A percentile compares a stretch with the other conserved stretches of the same genome.
These are phyloP conservation scores for Trissoscelio sp. DNA, from an alignment of 2,888 invertebrate genomes.

Conservation along the genomic window DNA sequence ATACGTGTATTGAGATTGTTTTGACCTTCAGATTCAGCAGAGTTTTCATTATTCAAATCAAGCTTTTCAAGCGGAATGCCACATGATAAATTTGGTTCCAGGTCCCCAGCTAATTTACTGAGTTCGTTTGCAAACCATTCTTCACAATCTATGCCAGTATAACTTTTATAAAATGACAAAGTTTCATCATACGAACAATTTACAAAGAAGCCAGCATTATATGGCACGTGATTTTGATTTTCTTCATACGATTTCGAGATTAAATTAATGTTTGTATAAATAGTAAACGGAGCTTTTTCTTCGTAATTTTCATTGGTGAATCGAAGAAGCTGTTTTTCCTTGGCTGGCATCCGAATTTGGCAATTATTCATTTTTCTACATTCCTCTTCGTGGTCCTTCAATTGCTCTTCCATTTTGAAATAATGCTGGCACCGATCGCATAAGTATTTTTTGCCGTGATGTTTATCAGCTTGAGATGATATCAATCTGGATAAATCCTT, in stretches of 20 bases:
- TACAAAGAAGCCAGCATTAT: background rate
- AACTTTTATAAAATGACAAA: background rate
- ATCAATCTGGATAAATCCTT: background rate
- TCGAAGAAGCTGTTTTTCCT: background rate
- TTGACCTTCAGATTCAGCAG: background rate
- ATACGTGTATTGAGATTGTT: background rate
- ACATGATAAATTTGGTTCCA: background rate
- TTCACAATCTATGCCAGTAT: background rate
- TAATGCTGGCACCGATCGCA: background rate
- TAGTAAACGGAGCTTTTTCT: background rate
- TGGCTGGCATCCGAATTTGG: background rate
- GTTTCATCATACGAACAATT: background rate
- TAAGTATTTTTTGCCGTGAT: background rate
- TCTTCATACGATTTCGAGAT: background rate
- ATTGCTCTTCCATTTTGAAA: background rate
- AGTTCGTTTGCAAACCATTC: background rate
- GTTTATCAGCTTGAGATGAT: background rate
- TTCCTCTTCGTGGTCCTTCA: background rate
- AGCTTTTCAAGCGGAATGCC: background rate
- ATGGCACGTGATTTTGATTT: background rate
- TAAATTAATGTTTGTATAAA: background rate
- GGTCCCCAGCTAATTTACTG: background rate
- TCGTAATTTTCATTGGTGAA: background rate
- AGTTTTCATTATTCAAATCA: background rate
- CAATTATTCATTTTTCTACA: background rate